phyloP scores from a whole-genome alignment of 2,888 invertebrate species.

The Sclerodermus sp. region DNA sequence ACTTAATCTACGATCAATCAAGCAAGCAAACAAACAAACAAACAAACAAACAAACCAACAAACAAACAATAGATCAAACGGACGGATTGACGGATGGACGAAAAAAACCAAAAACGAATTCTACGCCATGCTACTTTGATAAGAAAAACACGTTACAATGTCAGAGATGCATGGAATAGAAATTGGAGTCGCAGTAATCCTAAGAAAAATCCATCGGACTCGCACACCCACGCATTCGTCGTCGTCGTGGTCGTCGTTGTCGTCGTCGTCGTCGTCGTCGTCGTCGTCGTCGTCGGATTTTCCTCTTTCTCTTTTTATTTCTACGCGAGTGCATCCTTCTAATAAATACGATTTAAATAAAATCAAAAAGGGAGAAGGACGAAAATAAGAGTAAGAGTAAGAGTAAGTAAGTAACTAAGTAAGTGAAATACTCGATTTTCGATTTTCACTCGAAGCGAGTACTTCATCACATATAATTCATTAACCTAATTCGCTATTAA shows the following conservation, averaged over 20 bases:
- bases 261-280: no score
- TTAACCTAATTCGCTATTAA: no score
- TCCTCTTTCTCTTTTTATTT: no score
- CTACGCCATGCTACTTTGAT: background rate
- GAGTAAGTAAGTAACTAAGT: no score
- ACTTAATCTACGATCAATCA: conserved; percentile 34
- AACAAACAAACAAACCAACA: background rate
- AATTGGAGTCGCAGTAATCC: background rate
- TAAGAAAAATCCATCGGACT: background rate
- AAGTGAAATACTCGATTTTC: no score
- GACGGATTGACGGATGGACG: background rate
- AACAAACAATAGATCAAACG: background rate
- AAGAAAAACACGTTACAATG: background rate
- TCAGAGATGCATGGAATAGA: no score
- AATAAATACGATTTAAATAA: background rate
- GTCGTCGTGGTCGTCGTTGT: no score
- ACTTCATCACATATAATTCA: no score
- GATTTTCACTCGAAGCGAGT: no score
- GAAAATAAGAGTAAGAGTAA: no score
- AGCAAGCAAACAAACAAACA: conserved; percentile 2
- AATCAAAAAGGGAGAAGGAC: background rate
- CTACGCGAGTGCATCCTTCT: no score
- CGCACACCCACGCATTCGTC: background rate
- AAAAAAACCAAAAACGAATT: background rate
- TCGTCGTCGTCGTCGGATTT: no score